Conservation (phyloP, 2,888 invertebrate species). For the Lissocephala sabroskyi region DNA sequence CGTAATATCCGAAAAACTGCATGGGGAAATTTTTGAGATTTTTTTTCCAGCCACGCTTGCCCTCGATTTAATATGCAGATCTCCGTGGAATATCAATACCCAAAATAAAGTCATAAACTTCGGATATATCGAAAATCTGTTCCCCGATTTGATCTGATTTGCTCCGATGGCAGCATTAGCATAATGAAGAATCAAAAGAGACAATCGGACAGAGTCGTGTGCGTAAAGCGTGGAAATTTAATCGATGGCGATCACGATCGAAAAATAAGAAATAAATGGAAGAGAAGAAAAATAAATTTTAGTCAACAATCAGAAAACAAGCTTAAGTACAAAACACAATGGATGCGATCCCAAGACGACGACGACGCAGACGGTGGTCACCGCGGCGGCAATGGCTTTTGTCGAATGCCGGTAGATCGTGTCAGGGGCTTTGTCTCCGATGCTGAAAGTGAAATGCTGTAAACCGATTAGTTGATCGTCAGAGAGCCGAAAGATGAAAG, state of each 20-base stretch:
- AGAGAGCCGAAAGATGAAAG: slow-evolving; percentile 5
- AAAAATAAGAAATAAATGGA: too few species aligned
- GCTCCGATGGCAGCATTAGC: slow-evolving; percentile 7
- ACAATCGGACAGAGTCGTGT: too few species aligned
- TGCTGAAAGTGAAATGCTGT: slow-evolving; percentile 19
- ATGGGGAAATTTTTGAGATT: too few species aligned
- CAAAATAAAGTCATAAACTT: slow-evolving; percentile 21
- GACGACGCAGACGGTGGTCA: too few species aligned
- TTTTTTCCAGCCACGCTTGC: too few species aligned
- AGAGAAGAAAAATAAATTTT: slow-evolving; percentile 18
- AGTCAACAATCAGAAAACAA: slow-evolving; percentile 25
- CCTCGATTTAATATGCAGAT: too few species aligned
- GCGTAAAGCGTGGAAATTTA: too few species aligned
- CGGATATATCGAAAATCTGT: neutral
- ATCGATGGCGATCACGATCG: slow-evolving; percentile 7
- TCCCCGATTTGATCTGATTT: neutral
- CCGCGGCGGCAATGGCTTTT: slow-evolving; percentile 22
- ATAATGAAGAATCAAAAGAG: neutral
- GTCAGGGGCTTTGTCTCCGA: too few species aligned
- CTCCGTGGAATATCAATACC: neutral
- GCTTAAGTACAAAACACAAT: slow-evolving; percentile 18
- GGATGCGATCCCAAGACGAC: too few species aligned
- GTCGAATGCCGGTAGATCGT: neutral
- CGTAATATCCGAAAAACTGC: too few species aligned
- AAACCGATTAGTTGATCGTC: slow-evolving; percentile 50